Evolutionary conservation across 1,140 invertebrate genomes (phyloP).

Genomic region (Formica selysi): DNA sequence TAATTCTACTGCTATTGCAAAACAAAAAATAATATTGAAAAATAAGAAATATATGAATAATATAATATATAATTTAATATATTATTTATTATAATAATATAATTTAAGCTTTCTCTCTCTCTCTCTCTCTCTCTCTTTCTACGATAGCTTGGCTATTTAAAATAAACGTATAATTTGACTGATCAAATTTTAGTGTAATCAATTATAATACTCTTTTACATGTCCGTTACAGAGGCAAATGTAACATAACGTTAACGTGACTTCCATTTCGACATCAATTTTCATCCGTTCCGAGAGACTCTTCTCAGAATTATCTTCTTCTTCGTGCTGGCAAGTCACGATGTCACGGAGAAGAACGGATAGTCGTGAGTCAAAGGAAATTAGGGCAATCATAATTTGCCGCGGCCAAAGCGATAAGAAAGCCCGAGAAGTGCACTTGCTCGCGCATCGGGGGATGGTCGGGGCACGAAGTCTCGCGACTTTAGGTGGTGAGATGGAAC

Average conservation of each 20-base stretch:
- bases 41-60: neutral
- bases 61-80: neutral
- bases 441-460: constrained; percentile 34
- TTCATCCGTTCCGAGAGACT: constrained; percentile 29
- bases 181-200: neutral
- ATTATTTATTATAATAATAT: neutral
- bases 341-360: constrained; percentile 57
- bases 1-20: no score
- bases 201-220: no score
- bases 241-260: constrained; percentile 36
- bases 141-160: neutral
- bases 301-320: constrained; percentile 51
- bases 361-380: constrained; percentile 71
- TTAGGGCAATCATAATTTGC: constrained; percentile 80
- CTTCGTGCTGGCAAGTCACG: constrained; percentile 41
- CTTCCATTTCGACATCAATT: constrained; percentile 27
- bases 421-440: constrained; percentile 75
- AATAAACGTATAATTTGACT: neutral
- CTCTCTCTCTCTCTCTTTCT: no score
- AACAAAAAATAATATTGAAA: no score
- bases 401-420: constrained; percentile 73
- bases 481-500: neutral
- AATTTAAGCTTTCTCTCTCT: neutral
- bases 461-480: constrained; percentile 25
- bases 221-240: neutral